These are phyloP conservation scores for Apis mellifera DNA, from an alignment of 1,140 invertebrate species.

Conservation along the genomic window DNA sequence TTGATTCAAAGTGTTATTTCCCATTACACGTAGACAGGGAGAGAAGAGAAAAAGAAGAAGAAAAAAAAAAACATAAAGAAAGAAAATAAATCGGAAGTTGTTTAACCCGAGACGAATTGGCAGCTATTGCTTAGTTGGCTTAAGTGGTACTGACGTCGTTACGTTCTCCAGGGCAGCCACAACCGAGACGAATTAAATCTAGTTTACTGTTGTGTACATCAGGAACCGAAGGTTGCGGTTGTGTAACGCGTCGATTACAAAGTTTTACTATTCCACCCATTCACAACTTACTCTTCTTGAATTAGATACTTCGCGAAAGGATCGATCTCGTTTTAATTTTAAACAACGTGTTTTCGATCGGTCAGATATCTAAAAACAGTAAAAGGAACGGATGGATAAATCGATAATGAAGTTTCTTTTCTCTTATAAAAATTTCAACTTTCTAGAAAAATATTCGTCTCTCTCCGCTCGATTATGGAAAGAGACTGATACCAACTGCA, in stretches of 20 bases:
- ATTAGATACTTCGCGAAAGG: neutral
- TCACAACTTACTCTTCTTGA: neutral
- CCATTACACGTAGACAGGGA: too few relatives aligned
- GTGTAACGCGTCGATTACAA: neutral
- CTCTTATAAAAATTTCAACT: too few relatives aligned
- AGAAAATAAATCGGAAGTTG: neutral
- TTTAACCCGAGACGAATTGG: constrained; percentile 4
- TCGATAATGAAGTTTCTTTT: too few relatives aligned
- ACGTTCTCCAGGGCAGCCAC: constrained; percentile 1
- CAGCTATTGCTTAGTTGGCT: constrained; percentile 5
- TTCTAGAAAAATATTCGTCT: too few relatives aligned
- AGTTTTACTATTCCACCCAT: neutral
- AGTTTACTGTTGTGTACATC: constrained; percentile 5
- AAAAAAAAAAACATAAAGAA: neutral
- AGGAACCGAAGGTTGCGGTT: constrained; percentile 9
- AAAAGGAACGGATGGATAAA: too few relatives aligned
- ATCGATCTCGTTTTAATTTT: neutral
- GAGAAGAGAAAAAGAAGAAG: neutral
- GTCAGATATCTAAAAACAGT: too few relatives aligned
- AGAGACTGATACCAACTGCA: too few relatives aligned
- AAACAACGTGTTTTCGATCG: too few relatives aligned
- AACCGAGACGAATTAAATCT: constrained; percentile 12
- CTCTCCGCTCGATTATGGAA: too few relatives aligned
- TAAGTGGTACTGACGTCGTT: neutral
- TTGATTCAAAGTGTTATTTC: neutral